Percentiles rank a stretch among this genome's conserved stretches.
These are phyloP conservation scores for Epicauta chinensis DNA, from an alignment of 1,140 invertebrate genomes.

Conservation along the genomic window DNA sequence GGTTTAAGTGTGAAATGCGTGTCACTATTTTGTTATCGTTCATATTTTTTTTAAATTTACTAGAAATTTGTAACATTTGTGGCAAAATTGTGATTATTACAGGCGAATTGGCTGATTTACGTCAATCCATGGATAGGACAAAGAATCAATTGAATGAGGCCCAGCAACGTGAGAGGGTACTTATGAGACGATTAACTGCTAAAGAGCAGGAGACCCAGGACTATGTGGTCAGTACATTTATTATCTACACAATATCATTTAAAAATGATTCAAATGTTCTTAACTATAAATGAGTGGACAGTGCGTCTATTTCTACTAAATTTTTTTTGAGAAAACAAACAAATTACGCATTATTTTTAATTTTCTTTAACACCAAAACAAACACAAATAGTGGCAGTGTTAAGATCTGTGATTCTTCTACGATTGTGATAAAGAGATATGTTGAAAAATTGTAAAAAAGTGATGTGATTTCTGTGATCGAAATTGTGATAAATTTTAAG, in stretches of 20 bases:
- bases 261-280: conserved; percentile 28
- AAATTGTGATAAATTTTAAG: no score
- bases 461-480: no score
- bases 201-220: conserved; percentile 97
- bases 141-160: conserved; percentile 78
- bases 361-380: no score
- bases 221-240: conserved; percentile 70
- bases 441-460: no score
- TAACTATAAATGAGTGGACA: neutral
- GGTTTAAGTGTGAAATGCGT: conserved; percentile 16
- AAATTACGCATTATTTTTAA: no score
- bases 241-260: conserved; percentile 3
- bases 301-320: no score
- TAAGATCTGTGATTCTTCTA: no score
- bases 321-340: no score
- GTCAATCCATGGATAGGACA: conserved; percentile 74
- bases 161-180: conserved; percentile 82
- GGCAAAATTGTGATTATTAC: conserved; percentile 41
- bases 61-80: conserved; percentile 10
- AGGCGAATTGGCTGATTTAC: conserved; percentile 68
- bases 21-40: conserved; percentile 32
- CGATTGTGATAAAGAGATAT: no score
- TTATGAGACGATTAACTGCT: conserved; percentile 81
- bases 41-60: conserved; percentile 11
- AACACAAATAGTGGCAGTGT: no score